A percentile compares a stretch with the other conserved stretches of the same genome.
phyloP scores from a whole-genome alignment of 2,113 vertebrate species.

The Chinchilla lanigera region DNA sequence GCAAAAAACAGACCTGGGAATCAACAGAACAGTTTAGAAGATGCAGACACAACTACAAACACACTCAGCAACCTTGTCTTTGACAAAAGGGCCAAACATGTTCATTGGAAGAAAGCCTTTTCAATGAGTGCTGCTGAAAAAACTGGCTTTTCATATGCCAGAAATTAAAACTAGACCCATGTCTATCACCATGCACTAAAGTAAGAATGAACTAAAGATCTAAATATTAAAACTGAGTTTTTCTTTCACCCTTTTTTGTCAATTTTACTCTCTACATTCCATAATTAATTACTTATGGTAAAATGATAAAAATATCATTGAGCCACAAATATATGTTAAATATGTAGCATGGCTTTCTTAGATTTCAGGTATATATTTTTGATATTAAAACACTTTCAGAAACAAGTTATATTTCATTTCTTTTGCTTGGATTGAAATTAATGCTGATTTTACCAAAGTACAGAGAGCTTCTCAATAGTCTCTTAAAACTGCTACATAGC shows the following conservation, averaged over 20 bases:
- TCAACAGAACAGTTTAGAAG: too few species aligned
- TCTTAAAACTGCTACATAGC: not conserved
- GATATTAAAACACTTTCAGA: not conserved
- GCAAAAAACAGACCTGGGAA: too few species aligned
- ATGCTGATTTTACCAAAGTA: not conserved
- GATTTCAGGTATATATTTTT: not conserved
- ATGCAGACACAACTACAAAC: too few species aligned
- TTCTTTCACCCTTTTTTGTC: not conserved
- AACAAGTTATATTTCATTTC: not conserved
- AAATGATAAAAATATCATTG: not conserved
- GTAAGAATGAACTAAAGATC: too few species aligned
- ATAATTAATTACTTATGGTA: not conserved
- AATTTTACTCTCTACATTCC: not conserved
- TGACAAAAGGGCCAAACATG: too few species aligned
- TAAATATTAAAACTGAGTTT: too few species aligned
- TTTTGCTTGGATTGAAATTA: not conserved
- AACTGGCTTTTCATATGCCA: too few species aligned
- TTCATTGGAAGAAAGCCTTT: too few species aligned
- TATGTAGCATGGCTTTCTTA: not conserved
- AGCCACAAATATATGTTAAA: not conserved
- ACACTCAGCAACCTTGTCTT: too few species aligned
- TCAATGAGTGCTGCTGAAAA: too few species aligned
- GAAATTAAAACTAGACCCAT: too few species aligned
- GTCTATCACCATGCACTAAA: too few species aligned
- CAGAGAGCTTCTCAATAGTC: not conserved